A percentile compares a stretch with the other conserved stretches of the same genome.
Conservation (phyloP, 2,113 vertebrate species). For the Cryptotis parvus region DNA sequence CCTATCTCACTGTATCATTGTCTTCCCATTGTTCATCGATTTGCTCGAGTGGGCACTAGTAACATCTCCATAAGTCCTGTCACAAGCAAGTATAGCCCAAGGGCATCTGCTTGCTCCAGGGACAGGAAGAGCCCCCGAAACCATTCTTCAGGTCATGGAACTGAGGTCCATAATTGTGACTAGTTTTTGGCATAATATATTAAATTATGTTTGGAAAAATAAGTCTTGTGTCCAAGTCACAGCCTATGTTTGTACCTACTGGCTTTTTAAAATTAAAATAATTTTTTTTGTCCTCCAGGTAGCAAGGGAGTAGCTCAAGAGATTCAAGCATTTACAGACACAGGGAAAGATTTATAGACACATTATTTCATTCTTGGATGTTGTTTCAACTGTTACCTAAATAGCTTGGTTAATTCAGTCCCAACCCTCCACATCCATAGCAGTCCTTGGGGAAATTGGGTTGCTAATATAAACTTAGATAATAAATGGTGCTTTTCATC, state of each 20-base stretch:
- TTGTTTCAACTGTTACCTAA: constrained; percentile 62
- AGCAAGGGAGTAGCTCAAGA: constrained; percentile 60
- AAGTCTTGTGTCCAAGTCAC: constrained; percentile 26
- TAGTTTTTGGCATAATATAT: no score
- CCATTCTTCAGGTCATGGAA: no score
- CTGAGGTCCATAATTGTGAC: no score
- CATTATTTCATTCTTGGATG: constrained; percentile 52
- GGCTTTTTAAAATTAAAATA: constrained; percentile 74
- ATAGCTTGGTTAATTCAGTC: constrained; percentile 68
- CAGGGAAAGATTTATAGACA: constrained; percentile 64
- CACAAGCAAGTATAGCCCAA: no score
- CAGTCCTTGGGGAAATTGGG: constrained; percentile 64
- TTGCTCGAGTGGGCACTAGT: no score
- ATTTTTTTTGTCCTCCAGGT: constrained; percentile 60
- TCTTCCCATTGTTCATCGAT: no score
- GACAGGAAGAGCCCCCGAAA: no score
- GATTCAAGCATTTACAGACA: constrained; percentile 42
- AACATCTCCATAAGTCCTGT: no score
- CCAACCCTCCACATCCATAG: constrained; percentile 20
- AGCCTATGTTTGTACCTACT: constrained; percentile 47
- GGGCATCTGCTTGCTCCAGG: no score
- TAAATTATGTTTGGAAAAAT: constrained; percentile 22
- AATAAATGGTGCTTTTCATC: constrained; percentile 64
- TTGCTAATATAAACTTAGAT: constrained; percentile 63
- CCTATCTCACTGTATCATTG: no score